These are phyloP conservation scores for Pongo pygmaeus DNA, from an alignment of 2,113 vertebrate species.

Conservation along the genomic window DNA sequence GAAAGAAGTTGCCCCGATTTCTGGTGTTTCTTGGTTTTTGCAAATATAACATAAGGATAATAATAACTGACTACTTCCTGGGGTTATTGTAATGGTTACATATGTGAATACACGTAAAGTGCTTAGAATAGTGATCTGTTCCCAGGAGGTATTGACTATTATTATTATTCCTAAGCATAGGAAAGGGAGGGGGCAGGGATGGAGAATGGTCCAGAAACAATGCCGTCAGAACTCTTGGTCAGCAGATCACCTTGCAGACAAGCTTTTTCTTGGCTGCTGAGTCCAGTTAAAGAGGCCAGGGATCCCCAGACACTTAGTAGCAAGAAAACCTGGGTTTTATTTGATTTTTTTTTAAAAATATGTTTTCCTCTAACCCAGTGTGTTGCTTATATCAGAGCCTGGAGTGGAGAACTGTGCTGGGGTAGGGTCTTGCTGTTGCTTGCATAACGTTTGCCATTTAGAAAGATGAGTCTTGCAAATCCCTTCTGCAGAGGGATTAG, in stretches of 20 bases:
- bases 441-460: not conserved
- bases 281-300: not conserved
- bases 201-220: no score
- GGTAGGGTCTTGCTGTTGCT: not conserved
- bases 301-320: not conserved
- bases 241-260: rapidly evolving
- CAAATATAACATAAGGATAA: not conserved
- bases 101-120: no score
- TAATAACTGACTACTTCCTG: not conserved
- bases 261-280: not conserved
- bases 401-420: not conserved
- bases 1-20: not conserved
- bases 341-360: not conserved
- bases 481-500: not conserved
- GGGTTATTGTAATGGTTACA: rapidly evolving
- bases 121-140: not conserved
- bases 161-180: not conserved
- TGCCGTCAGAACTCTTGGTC: not conserved
- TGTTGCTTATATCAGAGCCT: not conserved
- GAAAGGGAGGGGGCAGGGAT: not conserved
- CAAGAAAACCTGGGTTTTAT: not conserved
- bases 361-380: not conserved
- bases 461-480: not conserved
- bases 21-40: not conserved
- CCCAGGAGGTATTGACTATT: no score